Evolutionary conservation across 2,113 vertebrate genomes (phyloP), one percentile per base, ranked within the genome.

Genomic region (Galemys pyrenaicus): DNA sequence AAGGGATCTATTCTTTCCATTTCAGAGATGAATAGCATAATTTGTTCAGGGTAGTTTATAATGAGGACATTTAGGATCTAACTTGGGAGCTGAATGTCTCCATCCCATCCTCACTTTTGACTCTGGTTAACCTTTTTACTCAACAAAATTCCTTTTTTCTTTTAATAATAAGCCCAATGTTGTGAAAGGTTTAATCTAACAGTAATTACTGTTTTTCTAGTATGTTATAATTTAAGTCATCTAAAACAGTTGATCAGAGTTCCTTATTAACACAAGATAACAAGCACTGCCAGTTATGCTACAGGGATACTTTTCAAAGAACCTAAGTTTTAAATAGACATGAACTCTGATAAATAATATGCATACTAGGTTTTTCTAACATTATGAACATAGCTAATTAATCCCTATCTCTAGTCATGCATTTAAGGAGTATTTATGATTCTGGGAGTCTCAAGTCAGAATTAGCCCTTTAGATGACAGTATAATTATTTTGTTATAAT

Each of bases 321-420:
- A 74, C 30, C 12, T 3, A 88, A 32, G 5, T 70, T 91, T 91
- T 60, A 83, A 93, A 39, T 83, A 64, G 12, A 60, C 3, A 44
- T 16, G 7, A 30, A 9, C 22, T 73, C 44, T 30, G 16, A 32
- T 37, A 84, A 81, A 92, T 84, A 89, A 24, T 30, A 71, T 75
- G 22, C 44, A 73, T 75, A 74, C 28, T 79, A 82, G 12, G 24
- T 39, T 20, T 49, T 84, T 89, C 49, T 93, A 20, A 94, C 92
- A 78, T 80, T 90, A 58, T 90, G 37, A 83, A 87, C 95, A 93
- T 75, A 88, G 58, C 2, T 74, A 41, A 68, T 88, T 65, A 67
- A 12, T 12, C 60, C 54, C 54, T 65, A 68, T 75, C 10, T 80
- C 24, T 11, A 68, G 82, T 88, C 15, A 58, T 87, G 87, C 15